phyloP scores from a whole-genome alignment of 2,888 invertebrate genomes.

The Coelopa pilipes region DNA sequence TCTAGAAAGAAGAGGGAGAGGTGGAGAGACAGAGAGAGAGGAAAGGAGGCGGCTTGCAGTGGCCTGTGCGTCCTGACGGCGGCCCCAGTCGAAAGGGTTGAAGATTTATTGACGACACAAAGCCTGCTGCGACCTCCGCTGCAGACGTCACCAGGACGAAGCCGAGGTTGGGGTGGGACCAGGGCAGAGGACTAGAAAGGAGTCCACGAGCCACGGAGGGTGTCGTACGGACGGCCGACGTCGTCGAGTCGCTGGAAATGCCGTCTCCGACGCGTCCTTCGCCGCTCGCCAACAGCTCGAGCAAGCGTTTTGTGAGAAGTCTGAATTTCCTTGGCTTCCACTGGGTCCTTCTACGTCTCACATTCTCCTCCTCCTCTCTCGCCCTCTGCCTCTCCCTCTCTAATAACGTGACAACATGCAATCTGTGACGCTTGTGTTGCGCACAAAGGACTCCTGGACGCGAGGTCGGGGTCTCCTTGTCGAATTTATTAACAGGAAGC shows the following conservation, averaged over 20 bases:
- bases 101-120: constrained; percentile 61
- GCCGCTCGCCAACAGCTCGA: neutral
- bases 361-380: too few relatives aligned
- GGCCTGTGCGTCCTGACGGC: neutral
- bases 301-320: constrained; percentile 25
- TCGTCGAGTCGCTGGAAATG: neutral
- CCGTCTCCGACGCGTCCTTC: too few relatives aligned
- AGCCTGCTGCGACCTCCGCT: constrained; percentile 12
- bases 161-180: neutral
- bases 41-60: neutral
- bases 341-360: too few relatives aligned
- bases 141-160: neutral
- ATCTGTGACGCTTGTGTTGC: constrained; percentile 48
- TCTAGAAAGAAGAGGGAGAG: neutral
- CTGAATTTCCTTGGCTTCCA: neutral
- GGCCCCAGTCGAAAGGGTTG: constrained; percentile 54
- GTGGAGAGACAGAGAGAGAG: neutral
- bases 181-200: neutral
- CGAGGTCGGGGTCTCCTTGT: neutral
- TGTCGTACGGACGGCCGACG: neutral
- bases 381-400: constrained; percentile 34
- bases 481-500: constrained; percentile 10
- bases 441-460: constrained; percentile 1
- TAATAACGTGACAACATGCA: constrained; percentile 67
- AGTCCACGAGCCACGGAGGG: neutral